Evolutionary conservation across 2,888 invertebrate genomes (phyloP).

Genomic region (Pollenia labialis): DNA sequence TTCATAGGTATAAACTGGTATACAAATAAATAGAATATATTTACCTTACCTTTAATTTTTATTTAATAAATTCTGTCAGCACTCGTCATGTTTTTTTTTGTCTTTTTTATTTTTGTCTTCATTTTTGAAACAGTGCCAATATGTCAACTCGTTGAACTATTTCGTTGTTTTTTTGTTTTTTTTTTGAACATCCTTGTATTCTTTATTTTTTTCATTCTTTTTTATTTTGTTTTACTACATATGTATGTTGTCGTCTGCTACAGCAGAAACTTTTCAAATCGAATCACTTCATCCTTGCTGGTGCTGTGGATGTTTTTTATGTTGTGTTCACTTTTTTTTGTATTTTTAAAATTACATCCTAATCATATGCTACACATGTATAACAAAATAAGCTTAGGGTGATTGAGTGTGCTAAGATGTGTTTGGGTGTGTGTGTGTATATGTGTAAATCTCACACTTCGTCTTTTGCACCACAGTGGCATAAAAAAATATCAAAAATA

Average conservation of each 20-base stretch:
- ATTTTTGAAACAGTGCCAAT: constrained; percentile 73
- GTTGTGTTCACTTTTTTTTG: neutral
- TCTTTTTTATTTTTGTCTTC: neutral
- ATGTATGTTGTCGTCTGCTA: constrained; percentile 40
- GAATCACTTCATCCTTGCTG: neutral
- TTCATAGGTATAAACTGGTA: too few species aligned
- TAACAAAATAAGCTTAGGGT: neutral
- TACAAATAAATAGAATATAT: neutral
- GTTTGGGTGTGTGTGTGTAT: neutral
- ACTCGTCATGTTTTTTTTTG: neutral
- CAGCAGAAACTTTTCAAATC: constrained; percentile 39
- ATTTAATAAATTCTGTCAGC: constrained; percentile 9
- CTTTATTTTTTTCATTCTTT: neutral
- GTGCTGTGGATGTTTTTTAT: constrained; percentile 6
- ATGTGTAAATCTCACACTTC: neutral
- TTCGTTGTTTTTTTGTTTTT: constrained; percentile 20
- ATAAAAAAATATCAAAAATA: too few species aligned
- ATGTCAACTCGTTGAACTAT: constrained; percentile 72
- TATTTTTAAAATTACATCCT: constrained; percentile 36
- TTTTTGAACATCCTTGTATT: constrained; percentile 9
- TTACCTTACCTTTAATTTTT: constrained; percentile 26
- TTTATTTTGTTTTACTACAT: neutral
- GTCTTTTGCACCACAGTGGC: too few species aligned
- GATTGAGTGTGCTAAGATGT: neutral
- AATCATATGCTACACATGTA: constrained; percentile 22